Evolutionary conservation across 35 echinoderm and acorn worm genomes (phyloP), one percentile per base, ranked within the genome.

Genomic region (Ptychodera flava): DNA sequence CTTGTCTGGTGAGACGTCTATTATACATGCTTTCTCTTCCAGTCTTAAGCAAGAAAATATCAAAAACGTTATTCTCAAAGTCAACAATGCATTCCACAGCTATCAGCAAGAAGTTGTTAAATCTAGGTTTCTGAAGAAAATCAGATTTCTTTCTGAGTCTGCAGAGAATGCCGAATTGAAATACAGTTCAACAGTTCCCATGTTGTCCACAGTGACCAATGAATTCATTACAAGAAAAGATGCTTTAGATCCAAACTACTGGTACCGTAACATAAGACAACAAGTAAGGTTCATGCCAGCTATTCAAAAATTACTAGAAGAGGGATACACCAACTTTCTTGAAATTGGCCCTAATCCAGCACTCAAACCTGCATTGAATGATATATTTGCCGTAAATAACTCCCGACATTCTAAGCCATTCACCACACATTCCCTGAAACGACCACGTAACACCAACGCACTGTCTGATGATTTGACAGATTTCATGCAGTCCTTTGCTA

Each of bases 61-160:
- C 1, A 10, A 28, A 30, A 83, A 34, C 12, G 27, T 2, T 30
- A 10, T 83, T 36, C 35, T 83, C 12, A 83, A 37, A 36, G 82
- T 83, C 2, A 83, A 83, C 37, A 83, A 83, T 36, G 82, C 82
- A 37, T 83, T 83, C 37, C 82, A 83, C 35, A 83, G 82, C 37
- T 36, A 36, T 36, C 82, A 83, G 0, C 82, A 83, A 35, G 82
- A 83, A 37, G 30, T 16, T 28, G 16, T 83, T 10, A 36, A 36
- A 35, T 28, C 16, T 28, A 31, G 29, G 1, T 83, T 83, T n/a
- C 30, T 37, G 16, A 83, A 83, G 35, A 83, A 83, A 15, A 83
- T 36, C 1, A 36, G 1, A 1, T 83, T 83, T 30, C 30, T 83
- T 28, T 30, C 30, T 34, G 37, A 83, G 12, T 0, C 1, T 64